A percentile compares a stretch with the other conserved stretches of the same genome.
Conservation (phyloP, 2,888 invertebrate genomes). For the Cheilosia vernalis region DNA sequence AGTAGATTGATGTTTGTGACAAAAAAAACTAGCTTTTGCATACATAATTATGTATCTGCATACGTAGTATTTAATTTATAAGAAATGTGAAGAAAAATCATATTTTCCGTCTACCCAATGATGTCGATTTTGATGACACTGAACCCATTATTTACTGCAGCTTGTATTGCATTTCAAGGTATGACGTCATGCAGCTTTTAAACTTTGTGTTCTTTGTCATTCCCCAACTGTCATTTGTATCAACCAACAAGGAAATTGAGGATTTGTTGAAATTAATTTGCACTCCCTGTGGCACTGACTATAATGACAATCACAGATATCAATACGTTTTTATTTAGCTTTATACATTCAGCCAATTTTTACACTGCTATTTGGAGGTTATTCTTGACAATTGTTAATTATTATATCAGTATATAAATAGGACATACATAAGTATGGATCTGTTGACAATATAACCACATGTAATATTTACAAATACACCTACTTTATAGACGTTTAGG, state of each 20-base stretch:
- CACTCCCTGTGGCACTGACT: not conserved
- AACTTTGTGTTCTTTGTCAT: slow-evolving; percentile 43
- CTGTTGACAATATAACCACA: too few species aligned
- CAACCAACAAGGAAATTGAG: too few species aligned
- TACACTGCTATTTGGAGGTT: too few species aligned
- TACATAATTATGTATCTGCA: too few species aligned
- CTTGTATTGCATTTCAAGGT: slow-evolving; percentile 22
- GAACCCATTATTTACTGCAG: slow-evolving; percentile 4
- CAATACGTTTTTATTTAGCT: too few species aligned
- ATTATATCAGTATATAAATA: too few species aligned
- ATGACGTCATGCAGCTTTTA: slow-evolving; percentile 55
- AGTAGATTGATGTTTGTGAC: slow-evolving; percentile 26
- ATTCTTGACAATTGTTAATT: too few species aligned
- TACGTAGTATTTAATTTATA: slow-evolving; percentile 7
- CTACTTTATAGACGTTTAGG: too few species aligned
- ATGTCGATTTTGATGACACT: not conserved
- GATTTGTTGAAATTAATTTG: slow-evolving; percentile 1
- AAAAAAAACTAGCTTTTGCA: not conserved
- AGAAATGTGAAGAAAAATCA: slow-evolving; percentile 9
- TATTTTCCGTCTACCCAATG: not conserved
- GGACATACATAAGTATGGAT: too few species aligned
- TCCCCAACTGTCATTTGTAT: not conserved
- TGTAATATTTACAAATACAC: too few species aligned
- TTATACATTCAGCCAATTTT: too few species aligned
- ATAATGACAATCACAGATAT: not conserved